Percentiles rank a stretch among this genome's conserved stretches.
phyloP scores from a whole-genome alignment of 1,140 invertebrate genomes.

The Piezodorus guildinii region DNA sequence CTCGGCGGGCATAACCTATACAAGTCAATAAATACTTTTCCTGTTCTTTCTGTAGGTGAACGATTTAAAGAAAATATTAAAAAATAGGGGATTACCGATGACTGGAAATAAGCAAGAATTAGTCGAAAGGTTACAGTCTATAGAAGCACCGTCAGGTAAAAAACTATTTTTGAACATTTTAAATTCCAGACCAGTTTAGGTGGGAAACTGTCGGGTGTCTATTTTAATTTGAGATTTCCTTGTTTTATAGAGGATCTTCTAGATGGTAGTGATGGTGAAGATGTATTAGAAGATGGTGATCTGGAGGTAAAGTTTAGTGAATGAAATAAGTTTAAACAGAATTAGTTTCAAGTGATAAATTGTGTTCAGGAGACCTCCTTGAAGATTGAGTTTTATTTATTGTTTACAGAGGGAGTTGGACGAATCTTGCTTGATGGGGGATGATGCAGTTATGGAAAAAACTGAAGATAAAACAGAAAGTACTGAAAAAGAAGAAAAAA shows the following conservation, averaged over 20 bases:
- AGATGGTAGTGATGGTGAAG: conserved; percentile 13
- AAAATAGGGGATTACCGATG: conserved; percentile 8
- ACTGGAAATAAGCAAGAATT: conserved; percentile 15
- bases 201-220: too few relatives aligned
- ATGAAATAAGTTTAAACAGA: too few relatives aligned
- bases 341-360: too few relatives aligned
- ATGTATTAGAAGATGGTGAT: conserved; percentile 13
- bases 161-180: too few relatives aligned
- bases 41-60: conserved; percentile 14
- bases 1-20: too few relatives aligned
- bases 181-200: too few relatives aligned
- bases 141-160: conserved; percentile 11
- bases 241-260: conserved; percentile 10
- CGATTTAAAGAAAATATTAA: conserved; percentile 18
- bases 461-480: not conserved
- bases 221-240: not conserved
- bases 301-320: not conserved
- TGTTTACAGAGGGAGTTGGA: conserved; percentile 8
- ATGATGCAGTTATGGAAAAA: conserved; percentile 9
- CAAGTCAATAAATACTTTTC: too few relatives aligned
- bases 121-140: conserved; percentile 6
- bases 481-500: not conserved
- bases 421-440: conserved; percentile 5
- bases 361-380: too few relatives aligned
- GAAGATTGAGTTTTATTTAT: not conserved